Percentiles rank a stretch among this genome's conserved stretches.
Conservation (phyloP, 2,888 invertebrate genomes). For the Salticus scenicus region DNA sequence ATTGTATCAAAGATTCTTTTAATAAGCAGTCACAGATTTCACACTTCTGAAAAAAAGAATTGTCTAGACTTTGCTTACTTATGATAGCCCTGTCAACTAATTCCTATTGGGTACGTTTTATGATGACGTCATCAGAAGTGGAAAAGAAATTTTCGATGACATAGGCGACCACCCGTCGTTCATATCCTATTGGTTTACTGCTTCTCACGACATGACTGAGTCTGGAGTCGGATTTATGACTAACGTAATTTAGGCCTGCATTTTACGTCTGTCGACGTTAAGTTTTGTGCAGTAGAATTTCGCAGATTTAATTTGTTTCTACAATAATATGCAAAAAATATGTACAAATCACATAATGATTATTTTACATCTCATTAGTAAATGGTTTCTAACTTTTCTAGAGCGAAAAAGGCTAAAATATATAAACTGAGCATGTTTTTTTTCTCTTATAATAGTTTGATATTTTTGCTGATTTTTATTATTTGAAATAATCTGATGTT, state of each 20-base stretch:
- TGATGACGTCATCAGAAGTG: conserved; percentile 20
- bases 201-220: background rate
- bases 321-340: background rate
- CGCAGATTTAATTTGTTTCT: background rate
- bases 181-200: background rate
- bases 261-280: background rate
- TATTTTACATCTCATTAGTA: too few species aligned
- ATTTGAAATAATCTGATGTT: too few species aligned
- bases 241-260: conserved; percentile 6
- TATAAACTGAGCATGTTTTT: too few species aligned
- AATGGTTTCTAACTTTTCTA: too few species aligned
- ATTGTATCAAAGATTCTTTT: too few species aligned
- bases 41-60: background rate
- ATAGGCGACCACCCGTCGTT: conserved; percentile 2
- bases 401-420: too few species aligned
- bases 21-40: background rate
- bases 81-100: background rate
- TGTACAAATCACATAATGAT: background rate
- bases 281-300: background rate
- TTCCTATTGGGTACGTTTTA: conserved; percentile 8
- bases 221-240: conserved; percentile 6
- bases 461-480: too few species aligned
- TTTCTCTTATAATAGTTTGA: too few species aligned
- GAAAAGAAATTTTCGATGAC: conserved; percentile 28
- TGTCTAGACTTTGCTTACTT: background rate